These are phyloP conservation scores for Poeciliopsis gracilis DNA, from an alignment of 2,797 vertebrate species.

Conservation along the genomic window DNA sequence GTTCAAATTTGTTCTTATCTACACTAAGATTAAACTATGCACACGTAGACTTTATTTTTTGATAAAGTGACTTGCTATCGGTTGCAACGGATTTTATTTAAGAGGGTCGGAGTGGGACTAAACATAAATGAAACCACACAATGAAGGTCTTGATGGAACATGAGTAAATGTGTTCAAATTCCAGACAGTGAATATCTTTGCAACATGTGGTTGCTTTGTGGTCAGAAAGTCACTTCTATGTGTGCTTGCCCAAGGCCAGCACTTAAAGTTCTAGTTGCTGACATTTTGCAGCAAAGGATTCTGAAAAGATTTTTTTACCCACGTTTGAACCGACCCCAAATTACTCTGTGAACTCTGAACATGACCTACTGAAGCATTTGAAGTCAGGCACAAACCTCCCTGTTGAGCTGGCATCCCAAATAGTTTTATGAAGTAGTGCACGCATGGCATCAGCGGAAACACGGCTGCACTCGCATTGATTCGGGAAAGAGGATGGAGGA, in stretches of 20 bases:
- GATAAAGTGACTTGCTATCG: not conserved
- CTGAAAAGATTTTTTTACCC: not conserved
- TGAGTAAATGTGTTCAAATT: not conserved
- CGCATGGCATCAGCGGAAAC: slow-evolving; percentile 27
- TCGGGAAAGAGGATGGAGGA: slow-evolving; percentile 23
- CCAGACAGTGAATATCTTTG: not conserved
- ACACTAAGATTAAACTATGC: not conserved
- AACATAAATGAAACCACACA: not conserved
- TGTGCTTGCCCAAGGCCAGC: not conserved
- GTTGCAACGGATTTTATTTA: not conserved
- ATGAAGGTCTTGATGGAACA: not conserved
- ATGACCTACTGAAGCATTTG: not conserved
- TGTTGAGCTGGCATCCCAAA: slow-evolving; percentile 3
- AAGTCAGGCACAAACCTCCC: slow-evolving; percentile 5
- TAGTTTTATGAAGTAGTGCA: slow-evolving; percentile 18
- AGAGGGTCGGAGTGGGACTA: not conserved
- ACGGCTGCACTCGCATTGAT: slow-evolving; percentile 35
- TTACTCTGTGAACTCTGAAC: not conserved
- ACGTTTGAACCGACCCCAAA: not conserved
- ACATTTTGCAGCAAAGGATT: not conserved
- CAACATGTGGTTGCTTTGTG: too few relatives aligned
- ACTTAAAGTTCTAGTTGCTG: not conserved
- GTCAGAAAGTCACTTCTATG: not conserved
- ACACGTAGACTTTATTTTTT: not conserved
- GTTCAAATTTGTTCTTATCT: not conserved